Conservation (phyloP, 2,888 invertebrate genomes). For the Germaria angustata region DNA sequence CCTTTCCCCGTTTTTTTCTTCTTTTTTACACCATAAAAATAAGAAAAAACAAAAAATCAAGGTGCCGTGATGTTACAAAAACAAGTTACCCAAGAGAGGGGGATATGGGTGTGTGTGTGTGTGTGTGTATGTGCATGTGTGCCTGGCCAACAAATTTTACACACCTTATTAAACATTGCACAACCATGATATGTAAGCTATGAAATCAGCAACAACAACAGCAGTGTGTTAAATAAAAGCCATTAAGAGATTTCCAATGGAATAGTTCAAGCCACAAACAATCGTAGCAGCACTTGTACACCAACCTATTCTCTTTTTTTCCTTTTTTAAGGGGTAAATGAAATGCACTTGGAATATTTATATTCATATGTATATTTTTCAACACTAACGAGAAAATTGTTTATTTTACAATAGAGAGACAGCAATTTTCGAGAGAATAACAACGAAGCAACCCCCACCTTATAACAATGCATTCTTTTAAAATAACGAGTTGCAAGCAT, state of each 20-base stretch:
- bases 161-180: slow-evolving; percentile 45
- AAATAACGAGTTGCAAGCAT: neutral
- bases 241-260: slow-evolving; percentile 65
- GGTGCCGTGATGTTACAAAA: slow-evolving; percentile 7
- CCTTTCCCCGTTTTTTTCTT: neutral
- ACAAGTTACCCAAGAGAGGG: neutral
- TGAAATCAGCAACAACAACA: neutral
- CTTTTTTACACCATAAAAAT: neutral
- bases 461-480: neutral
- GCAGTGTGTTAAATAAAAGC: slow-evolving; percentile 27
- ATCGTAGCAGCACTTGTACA: neutral
- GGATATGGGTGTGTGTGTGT: neutral
- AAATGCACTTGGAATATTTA: slow-evolving; percentile 30
- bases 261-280: slow-evolving; percentile 14
- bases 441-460: neutral
- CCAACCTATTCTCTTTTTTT: neutral
- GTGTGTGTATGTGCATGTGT: neutral
- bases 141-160: slow-evolving; percentile 34
- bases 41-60: slow-evolving; percentile 27
- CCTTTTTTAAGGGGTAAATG: slow-evolving; percentile 4
- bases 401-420: neutral
- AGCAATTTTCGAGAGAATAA: neutral
- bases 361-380: neutral
- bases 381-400: slow-evolving; percentile 6
- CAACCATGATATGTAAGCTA: slow-evolving; percentile 27